Conservation (phyloP, 2,888 invertebrate species). For the Dioctria rufipes region DNA sequence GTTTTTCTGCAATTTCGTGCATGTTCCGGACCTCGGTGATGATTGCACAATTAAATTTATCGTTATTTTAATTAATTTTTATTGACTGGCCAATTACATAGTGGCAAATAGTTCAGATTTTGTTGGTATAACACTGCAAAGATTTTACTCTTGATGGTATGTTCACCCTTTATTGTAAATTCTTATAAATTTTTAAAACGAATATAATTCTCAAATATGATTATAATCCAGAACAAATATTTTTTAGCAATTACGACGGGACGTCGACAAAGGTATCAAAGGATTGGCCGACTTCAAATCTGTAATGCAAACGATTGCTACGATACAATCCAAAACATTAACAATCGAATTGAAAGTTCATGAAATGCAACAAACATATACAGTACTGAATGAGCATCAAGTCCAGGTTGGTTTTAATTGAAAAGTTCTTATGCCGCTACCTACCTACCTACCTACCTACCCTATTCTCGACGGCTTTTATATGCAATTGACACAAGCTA, state of each 20-base stretch:
- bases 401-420: slow-evolving; percentile 74
- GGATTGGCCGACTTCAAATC: slow-evolving; percentile 86
- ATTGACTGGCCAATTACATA: no score
- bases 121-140: no score
- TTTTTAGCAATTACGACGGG: slow-evolving; percentile 73
- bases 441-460: background rate
- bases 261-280: slow-evolving; percentile 83
- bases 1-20: no score
- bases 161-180: no score
- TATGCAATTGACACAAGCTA: slow-evolving; percentile 1
- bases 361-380: slow-evolving; percentile 84
- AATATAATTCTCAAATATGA: no score
- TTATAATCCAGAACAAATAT: background rate
- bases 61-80: no score
- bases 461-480: background rate
- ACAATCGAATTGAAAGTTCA: slow-evolving; percentile 84
- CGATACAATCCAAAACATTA: slow-evolving; percentile 82
- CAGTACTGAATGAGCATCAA: slow-evolving; percentile 80
- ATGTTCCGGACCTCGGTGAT: no score
- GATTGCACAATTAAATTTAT: no score
- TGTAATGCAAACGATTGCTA: slow-evolving; percentile 86
- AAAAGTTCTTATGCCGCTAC: background rate
- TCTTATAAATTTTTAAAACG: no score
- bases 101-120: no score
- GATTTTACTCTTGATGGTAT: no score